phyloP scores from a whole-genome alignment of 2,797 vertebrate genomes.

The Hippoglossus hippoglossus region DNA sequence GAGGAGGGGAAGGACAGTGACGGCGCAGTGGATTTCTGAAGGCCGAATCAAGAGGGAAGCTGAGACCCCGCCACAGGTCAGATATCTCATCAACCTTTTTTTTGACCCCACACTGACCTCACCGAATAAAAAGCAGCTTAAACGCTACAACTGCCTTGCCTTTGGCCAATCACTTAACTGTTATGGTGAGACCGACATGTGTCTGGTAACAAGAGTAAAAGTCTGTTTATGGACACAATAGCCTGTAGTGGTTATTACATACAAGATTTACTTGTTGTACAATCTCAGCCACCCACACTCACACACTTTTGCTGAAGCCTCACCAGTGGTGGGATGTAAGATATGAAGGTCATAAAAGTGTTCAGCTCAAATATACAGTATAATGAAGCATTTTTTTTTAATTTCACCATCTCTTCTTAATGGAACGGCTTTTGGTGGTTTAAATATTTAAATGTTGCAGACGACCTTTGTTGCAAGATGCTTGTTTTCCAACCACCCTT shows the following conservation, averaged over 20 bases:
- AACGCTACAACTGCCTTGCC: too few species aligned
- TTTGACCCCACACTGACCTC: not conserved
- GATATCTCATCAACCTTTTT: conserved; percentile 18
- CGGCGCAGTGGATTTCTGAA: conserved; percentile 70
- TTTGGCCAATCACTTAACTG: not conserved
- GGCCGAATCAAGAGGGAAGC: conserved; percentile 65
- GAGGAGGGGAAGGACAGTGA: conserved; percentile 57
- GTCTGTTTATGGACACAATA: not conserved
- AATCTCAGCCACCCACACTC: too few species aligned
- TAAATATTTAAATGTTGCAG: conserved; percentile 15
- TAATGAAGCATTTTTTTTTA: not conserved
- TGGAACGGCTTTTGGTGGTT: not conserved
- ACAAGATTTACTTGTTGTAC: not conserved
- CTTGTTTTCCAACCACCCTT: not conserved
- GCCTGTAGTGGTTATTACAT: not conserved
- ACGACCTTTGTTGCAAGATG: not conserved
- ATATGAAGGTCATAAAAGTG: not conserved
- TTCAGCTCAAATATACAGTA: too few species aligned
- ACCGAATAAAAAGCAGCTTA: not conserved
- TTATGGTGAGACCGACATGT: not conserved
- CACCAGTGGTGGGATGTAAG: not conserved
- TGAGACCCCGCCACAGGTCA: conserved; percentile 61
- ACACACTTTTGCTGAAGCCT: too few species aligned
- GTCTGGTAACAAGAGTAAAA: not conserved
- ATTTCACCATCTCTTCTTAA: conserved; percentile 2